Evolutionary conservation across 2,113 vertebrate species (phyloP), one percentile per base, ranked within the genome.

Genomic region (Pseudorectes ferrugineus): DNA sequence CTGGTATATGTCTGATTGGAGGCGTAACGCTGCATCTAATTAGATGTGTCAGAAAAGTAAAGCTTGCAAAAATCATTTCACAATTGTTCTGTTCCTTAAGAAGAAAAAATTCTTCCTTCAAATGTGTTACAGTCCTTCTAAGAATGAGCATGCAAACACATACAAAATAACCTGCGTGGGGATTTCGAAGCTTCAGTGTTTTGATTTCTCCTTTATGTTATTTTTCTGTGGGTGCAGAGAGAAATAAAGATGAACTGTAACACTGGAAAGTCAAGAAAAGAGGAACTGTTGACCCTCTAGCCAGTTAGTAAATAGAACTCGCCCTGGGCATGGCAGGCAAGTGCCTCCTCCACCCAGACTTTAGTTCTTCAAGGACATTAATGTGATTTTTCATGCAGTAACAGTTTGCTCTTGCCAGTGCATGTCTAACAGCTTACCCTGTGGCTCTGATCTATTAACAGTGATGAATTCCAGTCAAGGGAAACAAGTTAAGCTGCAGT

Each of bases 401-500:
- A 85, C 77, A 78, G 75, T 90, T 91, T 92, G 43, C n/a, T 90
- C 78, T 91, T 92, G 84, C 89, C 85, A n/a, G 57, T 86, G 55
- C 94, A 90, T 36, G 89, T 89, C 91, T 95, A 90, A 93, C 78
- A 89, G 42, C 74, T 94, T 68, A 73, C 74, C 87, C 84, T 36
- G 79, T 94, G 84, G 66, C 93, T 91, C 92, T 90, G 55, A 80
- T 91, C 93, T 93, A 75, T 93, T 86, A 92, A 67, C 38, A 87
- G 71, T 76, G 85, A 93, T 81, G 87, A 90, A 95, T 91, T 88
- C 70, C 85, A 88, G 58, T 63, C 74, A 78, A 91, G 58, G 43
- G 76, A 96, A 79, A 63, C 80, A 91, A 89, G 80, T 67, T 73
- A 95, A 95, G 63, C 57, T 82, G 68, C 78, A 92, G 36, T 59